These are phyloP conservation scores for Aspidiotus rigidus DNA, from an alignment of 2,888 invertebrate genomes.

Conservation along the genomic window DNA sequence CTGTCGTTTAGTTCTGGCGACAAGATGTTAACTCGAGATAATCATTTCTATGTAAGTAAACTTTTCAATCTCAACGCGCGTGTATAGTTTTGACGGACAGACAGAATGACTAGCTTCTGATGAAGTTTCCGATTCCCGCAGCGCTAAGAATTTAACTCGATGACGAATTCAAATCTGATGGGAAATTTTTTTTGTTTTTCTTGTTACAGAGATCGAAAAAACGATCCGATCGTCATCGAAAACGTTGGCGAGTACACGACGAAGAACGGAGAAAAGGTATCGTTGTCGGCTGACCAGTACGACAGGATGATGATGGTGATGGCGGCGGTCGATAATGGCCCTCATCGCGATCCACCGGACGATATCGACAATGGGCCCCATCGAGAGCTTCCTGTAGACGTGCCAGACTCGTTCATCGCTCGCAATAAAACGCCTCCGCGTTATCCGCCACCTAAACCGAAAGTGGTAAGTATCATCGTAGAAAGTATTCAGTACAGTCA, in stretches of 20 bases:
- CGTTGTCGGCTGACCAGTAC: slow-evolving; percentile 26
- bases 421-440: slow-evolving; percentile 83
- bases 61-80: too few relatives aligned
- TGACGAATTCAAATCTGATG: neutral
- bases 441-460: slow-evolving; percentile 61
- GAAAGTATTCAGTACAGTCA: too few relatives aligned
- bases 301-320: slow-evolving; percentile 35
- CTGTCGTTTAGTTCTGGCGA: too few relatives aligned
- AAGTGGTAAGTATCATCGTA: slow-evolving; percentile 19
- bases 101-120: too few relatives aligned
- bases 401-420: slow-evolving; percentile 87
- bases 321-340: slow-evolving; percentile 32
- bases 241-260: slow-evolving; percentile 4
- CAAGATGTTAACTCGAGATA: too few relatives aligned
- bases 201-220: slow-evolving; percentile 20
- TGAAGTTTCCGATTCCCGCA: too few relatives aligned
- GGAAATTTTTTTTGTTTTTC: neutral
- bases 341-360: slow-evolving; percentile 29
- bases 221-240: slow-evolving; percentile 25
- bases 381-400: slow-evolving; percentile 98
- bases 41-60: too few relatives aligned
- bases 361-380: slow-evolving; percentile 56
- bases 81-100: too few relatives aligned
- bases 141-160: neutral
- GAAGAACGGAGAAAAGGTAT: slow-evolving; percentile 23